Base-by-base conservation (phyloP, 2,113 vertebrate species). In the Xyrauchen texanus region DNA sequence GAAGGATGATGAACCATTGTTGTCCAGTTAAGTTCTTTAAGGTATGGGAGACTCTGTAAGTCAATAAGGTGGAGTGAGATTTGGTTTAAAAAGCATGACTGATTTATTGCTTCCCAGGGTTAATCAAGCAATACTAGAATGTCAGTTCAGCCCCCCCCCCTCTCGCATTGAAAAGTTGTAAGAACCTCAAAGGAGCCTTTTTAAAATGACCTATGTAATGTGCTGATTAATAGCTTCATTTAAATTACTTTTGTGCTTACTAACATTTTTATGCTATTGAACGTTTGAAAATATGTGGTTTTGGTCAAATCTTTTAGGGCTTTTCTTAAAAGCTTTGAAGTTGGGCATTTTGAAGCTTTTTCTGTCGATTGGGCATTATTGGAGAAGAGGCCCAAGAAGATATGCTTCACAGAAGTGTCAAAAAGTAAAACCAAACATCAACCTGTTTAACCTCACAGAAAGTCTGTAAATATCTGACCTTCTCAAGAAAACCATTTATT, bases 21-120 rank as follows among this genome's bases (percentile, higher is more conserved):
- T n/a, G 21, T 77, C 5, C 8, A 46, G n/a, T 15, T 47, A 45
- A 16, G 44, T 62, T 52, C 11, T 72, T 65, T 53, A n/a, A 16
- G 70, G 44, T 79, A 65, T 34, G 21, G 73, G 60, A 61, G 51
- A 77, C 76, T 80, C 84, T 85, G 82, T 76, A 81, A 79, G 81
- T 76, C 78, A 81, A 82, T 84, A 83, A 13, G 42, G 47, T 70
- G 72, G 67, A 79, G 69, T 64, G 79, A 79, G 76, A 67, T 82
- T 82, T 52, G 67, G 66, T 66, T 63, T 75, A 64, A 81, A 80
- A 77, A 76, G 74, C 81, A 73, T 47, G 73, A 85, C 77, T 76
- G 77, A 53, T 83, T 81, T 65, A 74, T 77, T 21, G 11, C 62
- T 71, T 63, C 15, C 21, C 51, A 15, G 66, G 34, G 75, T 80